A percentile compares a stretch with the other conserved stretches of the same genome.
These are phyloP conservation scores for Brachirus orientalis DNA, from an alignment of 2,113 vertebrate genomes.

Conservation along the genomic window DNA sequence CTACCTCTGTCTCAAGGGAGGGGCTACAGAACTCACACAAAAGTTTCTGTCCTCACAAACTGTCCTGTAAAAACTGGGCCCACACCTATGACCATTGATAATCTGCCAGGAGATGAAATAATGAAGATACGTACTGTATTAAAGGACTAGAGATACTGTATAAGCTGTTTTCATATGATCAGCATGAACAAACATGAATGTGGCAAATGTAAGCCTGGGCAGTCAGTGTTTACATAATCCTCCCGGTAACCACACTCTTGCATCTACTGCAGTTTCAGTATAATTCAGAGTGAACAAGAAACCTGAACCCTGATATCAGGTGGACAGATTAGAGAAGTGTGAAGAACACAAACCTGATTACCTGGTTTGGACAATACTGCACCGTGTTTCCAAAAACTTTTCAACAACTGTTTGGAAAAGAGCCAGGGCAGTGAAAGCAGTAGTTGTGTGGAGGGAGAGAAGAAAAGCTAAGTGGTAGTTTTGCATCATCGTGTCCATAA, in stretches of 20 bases:
- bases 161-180: too few relatives aligned
- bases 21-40: too few relatives aligned
- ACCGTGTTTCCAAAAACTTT: not conserved
- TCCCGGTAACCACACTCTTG: not conserved
- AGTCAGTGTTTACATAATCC: not conserved
- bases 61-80: too few relatives aligned
- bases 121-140: too few relatives aligned
- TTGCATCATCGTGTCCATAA: too few relatives aligned
- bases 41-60: too few relatives aligned
- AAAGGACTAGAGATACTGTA: too few relatives aligned
- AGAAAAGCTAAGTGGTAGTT: too few relatives aligned
- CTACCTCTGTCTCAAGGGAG: too few relatives aligned
- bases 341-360: not conserved
- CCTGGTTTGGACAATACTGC: not conserved
- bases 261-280: not conserved
- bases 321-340: not conserved
- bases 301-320: not conserved
- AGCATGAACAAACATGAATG: not conserved
- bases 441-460: not conserved
- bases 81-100: too few relatives aligned
- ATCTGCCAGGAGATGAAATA: too few relatives aligned
- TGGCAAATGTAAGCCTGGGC: not conserved
- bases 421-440: not conserved
- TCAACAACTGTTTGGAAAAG: not conserved
- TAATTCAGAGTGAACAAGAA: not conserved